A percentile compares a stretch with the other conserved stretches of the same genome.
Conservation (phyloP, 92 coral and sea anemone species). For the Heteractis magnifica region DNA sequence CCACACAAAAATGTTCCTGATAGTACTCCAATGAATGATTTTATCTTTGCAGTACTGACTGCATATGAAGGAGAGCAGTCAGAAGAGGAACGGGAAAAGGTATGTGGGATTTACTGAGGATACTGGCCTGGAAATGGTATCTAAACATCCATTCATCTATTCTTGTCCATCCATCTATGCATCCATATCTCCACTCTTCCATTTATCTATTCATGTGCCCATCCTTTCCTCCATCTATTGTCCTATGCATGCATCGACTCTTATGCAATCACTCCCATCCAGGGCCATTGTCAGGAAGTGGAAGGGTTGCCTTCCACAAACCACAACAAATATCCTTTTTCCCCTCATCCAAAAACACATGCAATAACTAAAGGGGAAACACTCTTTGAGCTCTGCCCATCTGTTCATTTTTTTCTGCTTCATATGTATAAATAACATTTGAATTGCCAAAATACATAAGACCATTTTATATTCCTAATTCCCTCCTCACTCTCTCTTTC, state of each 20-base stretch:
- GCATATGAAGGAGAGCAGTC: conserved; percentile 51
- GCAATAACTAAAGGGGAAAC: background rate
- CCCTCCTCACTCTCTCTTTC: background rate
- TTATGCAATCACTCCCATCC: background rate
- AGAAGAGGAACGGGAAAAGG: conserved; percentile 67
- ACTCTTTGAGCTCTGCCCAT: too few relatives aligned
- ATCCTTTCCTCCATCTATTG: background rate
- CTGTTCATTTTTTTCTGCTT: too few relatives aligned
- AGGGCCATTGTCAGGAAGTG: background rate
- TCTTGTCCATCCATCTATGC: background rate
- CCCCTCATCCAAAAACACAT: background rate
- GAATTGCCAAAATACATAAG: background rate
- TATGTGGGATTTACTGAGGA: background rate
- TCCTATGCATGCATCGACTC: background rate
- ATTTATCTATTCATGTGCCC: background rate
- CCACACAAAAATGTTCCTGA: conserved; percentile 63
- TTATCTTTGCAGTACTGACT: conserved; percentile 67
- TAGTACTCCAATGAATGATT: conserved; percentile 74
- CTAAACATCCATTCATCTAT: background rate
- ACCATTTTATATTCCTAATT: background rate
- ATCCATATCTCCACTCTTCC: background rate
- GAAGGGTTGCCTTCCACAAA: background rate
- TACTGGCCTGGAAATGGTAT: background rate
- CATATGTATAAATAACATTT: background rate
- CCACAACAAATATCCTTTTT: background rate